phyloP scores from a whole-genome alignment of 2,888 invertebrate genomes.

The Ametastegia equiseti region DNA sequence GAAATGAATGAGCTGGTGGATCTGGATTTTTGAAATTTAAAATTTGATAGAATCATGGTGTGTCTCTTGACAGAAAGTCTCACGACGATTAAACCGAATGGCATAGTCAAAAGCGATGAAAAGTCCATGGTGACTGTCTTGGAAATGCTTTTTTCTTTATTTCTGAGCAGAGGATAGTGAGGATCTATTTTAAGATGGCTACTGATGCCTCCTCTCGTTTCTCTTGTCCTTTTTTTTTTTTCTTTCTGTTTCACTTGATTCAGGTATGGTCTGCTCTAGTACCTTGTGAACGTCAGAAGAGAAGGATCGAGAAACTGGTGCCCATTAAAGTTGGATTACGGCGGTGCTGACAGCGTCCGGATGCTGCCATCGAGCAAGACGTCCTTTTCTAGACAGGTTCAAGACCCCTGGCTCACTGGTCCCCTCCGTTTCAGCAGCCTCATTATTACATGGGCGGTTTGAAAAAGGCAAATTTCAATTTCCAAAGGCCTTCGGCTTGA shows the following conservation, averaged over 20 bases:
- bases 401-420: neutral
- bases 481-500: neutral
- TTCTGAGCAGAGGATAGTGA: neutral
- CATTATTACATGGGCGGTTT: neutral
- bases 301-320: neutral
- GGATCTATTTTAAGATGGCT: neutral
- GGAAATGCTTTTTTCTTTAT: too few relatives aligned
- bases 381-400: neutral
- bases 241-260: neutral
- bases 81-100: too few relatives aligned
- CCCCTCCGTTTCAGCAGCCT: neutral
- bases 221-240: neutral
- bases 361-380: slow-evolving; percentile 10
- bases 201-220: neutral
- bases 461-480: slow-evolving; percentile 30
- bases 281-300: neutral
- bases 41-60: too few relatives aligned
- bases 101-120: too few relatives aligned
- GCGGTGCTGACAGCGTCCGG: slow-evolving; percentile 35
- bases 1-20: too few relatives aligned
- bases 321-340: slow-evolving; percentile 45
- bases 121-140: too few relatives aligned
- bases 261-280: neutral
- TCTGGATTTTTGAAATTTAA: too few relatives aligned
- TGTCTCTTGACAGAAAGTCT: too few relatives aligned